phyloP scores from a whole-genome alignment of 2,888 invertebrate genomes.

The Stenodema calcarata region DNA sequence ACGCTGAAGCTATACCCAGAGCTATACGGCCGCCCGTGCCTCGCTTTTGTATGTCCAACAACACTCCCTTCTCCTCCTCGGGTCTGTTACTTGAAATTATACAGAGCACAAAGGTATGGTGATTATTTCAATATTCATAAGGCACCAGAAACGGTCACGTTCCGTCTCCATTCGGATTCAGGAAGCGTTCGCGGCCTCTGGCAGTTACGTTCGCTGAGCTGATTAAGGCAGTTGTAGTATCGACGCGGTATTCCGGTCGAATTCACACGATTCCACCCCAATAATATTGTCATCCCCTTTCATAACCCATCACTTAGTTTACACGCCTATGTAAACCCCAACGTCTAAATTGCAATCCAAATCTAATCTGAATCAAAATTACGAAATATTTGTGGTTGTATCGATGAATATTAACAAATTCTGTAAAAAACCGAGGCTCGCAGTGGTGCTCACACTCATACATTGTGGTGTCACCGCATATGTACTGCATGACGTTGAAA shows the following conservation, averaged over 20 bases:
- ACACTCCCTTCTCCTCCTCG: neutral
- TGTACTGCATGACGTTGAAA: too few relatives aligned
- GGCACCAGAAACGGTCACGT: constrained; percentile 32
- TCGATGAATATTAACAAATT: too few relatives aligned
- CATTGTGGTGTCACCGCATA: too few relatives aligned
- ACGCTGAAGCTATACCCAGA: neutral
- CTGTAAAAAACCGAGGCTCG: too few relatives aligned
- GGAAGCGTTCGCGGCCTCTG: neutral
- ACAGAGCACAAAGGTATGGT: constrained; percentile 33
- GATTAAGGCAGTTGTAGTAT: neutral
- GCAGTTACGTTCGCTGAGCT: neutral
- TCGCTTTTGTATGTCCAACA: constrained; percentile 18
- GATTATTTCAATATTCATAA: constrained; percentile 40
- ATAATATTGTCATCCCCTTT: too few relatives aligned
- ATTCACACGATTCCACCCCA: neutral
- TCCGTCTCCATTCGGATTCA: constrained; percentile 21
- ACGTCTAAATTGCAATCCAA: too few relatives aligned
- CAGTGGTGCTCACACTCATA: too few relatives aligned
- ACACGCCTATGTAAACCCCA: too few relatives aligned
- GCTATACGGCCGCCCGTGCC: neutral
- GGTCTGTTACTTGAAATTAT: neutral
- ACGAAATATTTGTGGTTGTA: too few relatives aligned
- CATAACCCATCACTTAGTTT: too few relatives aligned
- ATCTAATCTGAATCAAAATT: too few relatives aligned
- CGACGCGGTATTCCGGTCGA: neutral